Evolutionary conservation across 2,888 invertebrate genomes (phyloP), one percentile per base, ranked within the genome.

Genomic region (Drosophila neoperkinsi): DNA sequence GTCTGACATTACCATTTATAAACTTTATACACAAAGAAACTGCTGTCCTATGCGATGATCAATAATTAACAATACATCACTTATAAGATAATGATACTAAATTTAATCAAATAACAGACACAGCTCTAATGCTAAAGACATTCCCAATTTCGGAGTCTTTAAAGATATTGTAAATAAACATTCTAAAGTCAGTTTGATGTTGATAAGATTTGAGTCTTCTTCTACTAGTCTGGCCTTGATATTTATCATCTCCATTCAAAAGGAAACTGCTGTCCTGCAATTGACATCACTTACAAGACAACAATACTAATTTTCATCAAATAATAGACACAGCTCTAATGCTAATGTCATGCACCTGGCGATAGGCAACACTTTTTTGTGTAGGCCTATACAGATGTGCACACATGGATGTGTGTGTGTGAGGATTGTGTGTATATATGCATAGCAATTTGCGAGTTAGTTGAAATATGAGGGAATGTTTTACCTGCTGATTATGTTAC

Each of bases 401-500:
- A 43, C 41, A 50, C 2, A 13, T 38, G 21, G 1, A 11, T 49
- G n/a, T 49, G n/a, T 55, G n/a, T 55, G 21, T 68, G 33, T 10
- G 18, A 21, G 31, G 36, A 10, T n/a, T n/a, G 13, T 43, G 21
- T 43, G 6, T 13, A 10, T n/a, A 21, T 43, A 16, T 46, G 67
- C 51, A 53, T 13, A 60, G 41, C 53, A 69, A 77, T 77, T 81
- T 74, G 70, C 65, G 49, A 71, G 82, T 56, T 71, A 36, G 76
- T 52, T 50, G 41, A 72, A 77, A 78, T 68, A 76, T 49, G 46
- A 63, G 60, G 50, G 41, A 31, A n/a, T 64, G 58, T 56, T 49
- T 59, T 74, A 65, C 72, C 61, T 68, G 64, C 67, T 69, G 81
- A 83, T 85, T 79, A 81, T 74, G 74, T 66, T 77, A 70, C 71